phyloP scores from a whole-genome alignment of 2,888 invertebrate species.

The Atherix ibis region DNA sequence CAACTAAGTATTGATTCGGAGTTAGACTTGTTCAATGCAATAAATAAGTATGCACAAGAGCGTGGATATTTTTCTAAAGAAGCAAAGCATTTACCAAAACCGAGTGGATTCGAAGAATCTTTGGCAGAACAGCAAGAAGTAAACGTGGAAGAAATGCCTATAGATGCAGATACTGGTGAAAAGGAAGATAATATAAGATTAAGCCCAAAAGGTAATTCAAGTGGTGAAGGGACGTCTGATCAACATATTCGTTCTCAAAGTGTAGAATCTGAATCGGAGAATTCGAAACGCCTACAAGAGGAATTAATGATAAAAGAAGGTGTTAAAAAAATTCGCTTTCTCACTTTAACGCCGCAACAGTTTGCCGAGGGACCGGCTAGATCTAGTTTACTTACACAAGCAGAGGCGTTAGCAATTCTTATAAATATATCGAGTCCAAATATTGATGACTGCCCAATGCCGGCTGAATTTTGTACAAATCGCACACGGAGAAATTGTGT shows the following conservation, averaged over 20 bases:
- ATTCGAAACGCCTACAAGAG: slow-evolving; percentile 22
- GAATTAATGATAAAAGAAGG: slow-evolving; percentile 41
- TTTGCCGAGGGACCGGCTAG: slow-evolving; percentile 70
- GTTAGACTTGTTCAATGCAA: slow-evolving; percentile 58
- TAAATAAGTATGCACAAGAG: slow-evolving; percentile 47
- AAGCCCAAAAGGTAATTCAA: too few species aligned
- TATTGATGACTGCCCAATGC: slow-evolving; percentile 51
- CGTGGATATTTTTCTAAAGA: slow-evolving; percentile 30
- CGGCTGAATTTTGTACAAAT: slow-evolving; percentile 51
- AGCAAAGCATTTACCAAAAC: slow-evolving; percentile 10
- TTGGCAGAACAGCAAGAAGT: slow-evolving; percentile 13
- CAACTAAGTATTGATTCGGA: slow-evolving; percentile 59
- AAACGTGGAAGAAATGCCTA: slow-evolving; percentile 15
- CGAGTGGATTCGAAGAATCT: slow-evolving; percentile 6
- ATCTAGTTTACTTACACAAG: slow-evolving; percentile 54
- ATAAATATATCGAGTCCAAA: slow-evolving; percentile 66
- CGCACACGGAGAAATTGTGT: slow-evolving; percentile 28
- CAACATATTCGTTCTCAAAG: slow-evolving; percentile 5
- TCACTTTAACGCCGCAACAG: slow-evolving; percentile 63
- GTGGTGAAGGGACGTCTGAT: slow-evolving; percentile 11
- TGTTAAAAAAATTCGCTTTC: slow-evolving; percentile 61
- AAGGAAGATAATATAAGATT: slow-evolving; percentile 16
- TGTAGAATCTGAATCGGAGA: slow-evolving; percentile 18
- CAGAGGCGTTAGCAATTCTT: slow-evolving; percentile 64
- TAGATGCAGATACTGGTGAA: slow-evolving; percentile 13